Evolutionary conservation across 2,113 vertebrate species (phyloP), one percentile per base, ranked within the genome.

Genomic region (Phasianus colchicus): DNA sequence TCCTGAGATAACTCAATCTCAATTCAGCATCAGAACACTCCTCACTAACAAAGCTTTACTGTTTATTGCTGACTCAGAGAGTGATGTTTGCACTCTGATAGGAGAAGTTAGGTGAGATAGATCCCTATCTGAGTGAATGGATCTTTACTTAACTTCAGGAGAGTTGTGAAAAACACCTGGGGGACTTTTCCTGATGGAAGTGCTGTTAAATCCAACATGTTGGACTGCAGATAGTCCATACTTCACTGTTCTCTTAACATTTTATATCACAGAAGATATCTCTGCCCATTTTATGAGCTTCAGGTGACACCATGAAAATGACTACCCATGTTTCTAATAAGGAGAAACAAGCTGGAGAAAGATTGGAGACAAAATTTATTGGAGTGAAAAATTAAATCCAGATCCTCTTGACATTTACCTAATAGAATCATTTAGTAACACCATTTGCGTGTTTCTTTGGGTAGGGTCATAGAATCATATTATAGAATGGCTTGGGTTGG

Each of bases 101-200:
- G 64, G 75, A 87, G 67, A 94, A 55, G 85, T 70, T 83, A 92
- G 82, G 20, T 76, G 85, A 94, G 92, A 92, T 76, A 95, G 91
- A 96, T 80, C 78, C 74, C 36, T 1, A 4, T 24, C 71, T 69
- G 60, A n/a, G 36, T 24, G 40, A 89, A 92, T 61, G 61, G 47
- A 85, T 91, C 85, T 94, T 80, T 79, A 36, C 15, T 92, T 78
- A 55, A 74, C 73, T 95, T 89, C 32, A 76, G 64, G 36, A 89
- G 40, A 40, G 58, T 79, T 58, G 64, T 63, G 82, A 82, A 70
- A 54, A 91, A 57, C 3, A 19, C 78, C 70, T 10, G 15, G 71
- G 82, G 71, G 89, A 15, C 17, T 2, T 73, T 73, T 73, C 18
- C 43, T 76, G 74, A 61, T 70, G 74, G 78, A 88, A 83, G 15